Evolutionary conservation across 2,797 vertebrate genomes (phyloP).

Genomic region (Chlorospingus semifuscus): DNA sequence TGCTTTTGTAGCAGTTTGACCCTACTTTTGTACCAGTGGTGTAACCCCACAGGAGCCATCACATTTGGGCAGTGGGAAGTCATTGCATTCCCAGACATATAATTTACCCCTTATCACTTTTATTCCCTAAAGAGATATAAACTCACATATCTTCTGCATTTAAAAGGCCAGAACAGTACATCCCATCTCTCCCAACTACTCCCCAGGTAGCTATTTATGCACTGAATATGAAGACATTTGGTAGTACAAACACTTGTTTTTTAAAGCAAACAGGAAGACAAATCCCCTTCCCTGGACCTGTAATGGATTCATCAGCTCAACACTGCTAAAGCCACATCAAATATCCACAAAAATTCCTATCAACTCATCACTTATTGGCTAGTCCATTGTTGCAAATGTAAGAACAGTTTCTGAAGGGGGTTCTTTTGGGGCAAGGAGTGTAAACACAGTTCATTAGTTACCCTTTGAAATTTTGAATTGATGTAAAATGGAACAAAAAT

Average conservation of each 20-base stretch:
- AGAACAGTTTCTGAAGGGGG: not conserved
- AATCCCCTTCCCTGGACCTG: not conserved
- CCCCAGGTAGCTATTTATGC: not conserved
- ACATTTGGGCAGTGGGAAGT: not conserved
- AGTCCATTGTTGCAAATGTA: not conserved
- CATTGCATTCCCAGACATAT: not conserved
- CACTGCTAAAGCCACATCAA: not conserved
- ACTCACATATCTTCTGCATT: not conserved
- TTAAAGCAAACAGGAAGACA: not conserved
- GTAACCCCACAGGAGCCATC: not conserved
- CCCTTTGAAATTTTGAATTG: slow-evolving; percentile 1
- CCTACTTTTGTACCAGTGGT: not conserved
- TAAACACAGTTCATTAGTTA: not conserved
- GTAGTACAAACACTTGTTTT: not conserved
- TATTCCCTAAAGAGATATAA: not conserved
- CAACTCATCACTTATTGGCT: slow-evolving; percentile 9
- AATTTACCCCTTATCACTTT: not conserved
- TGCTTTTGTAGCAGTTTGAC: not conserved
- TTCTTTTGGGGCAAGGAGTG: not conserved
- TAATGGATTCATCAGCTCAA: not conserved
- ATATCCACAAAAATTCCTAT: not conserved
- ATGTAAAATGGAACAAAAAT: not conserved
- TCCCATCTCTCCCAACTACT: not conserved
- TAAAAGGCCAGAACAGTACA: not conserved
- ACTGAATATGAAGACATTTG: not conserved